A percentile compares a stretch with the other conserved stretches of the same genome.
phyloP scores from a whole-genome alignment of 1,140 invertebrate species.

The Aphelenchoides fujianensis region DNA sequence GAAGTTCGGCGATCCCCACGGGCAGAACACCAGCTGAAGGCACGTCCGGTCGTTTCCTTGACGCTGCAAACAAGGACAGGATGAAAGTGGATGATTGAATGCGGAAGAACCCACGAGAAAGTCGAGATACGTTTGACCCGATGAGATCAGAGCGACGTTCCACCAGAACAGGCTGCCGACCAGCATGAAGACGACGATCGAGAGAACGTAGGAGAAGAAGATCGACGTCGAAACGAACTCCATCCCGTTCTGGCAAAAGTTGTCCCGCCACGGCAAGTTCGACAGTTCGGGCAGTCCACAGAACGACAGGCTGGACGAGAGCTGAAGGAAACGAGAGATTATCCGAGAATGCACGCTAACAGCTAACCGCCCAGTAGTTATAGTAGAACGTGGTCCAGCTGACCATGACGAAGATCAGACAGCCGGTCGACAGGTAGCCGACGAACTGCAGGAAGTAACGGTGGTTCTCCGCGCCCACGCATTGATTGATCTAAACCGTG shows the following conservation, averaged over 20 bases:
- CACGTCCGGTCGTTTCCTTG: slow-evolving; percentile 5
- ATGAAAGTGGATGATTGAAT: slow-evolving; percentile 14
- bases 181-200: slow-evolving; percentile 41
- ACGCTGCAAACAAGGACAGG: not conserved
- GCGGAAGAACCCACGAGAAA: slow-evolving; percentile 33
- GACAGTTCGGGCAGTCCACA: slow-evolving; percentile 17
- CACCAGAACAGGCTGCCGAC: slow-evolving; percentile 43
- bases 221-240: slow-evolving; percentile 38
- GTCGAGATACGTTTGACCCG: slow-evolving; percentile 40
- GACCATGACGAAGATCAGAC: slow-evolving; percentile 44
- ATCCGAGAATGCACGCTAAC: slow-evolving; percentile 28
- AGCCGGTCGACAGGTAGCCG: slow-evolving; percentile 47
- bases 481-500: slow-evolving; percentile 62
- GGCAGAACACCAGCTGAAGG: slow-evolving; percentile 4
- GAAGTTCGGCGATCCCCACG: slow-evolving; percentile 8
- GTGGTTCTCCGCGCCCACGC: slow-evolving; percentile 60
- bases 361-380: slow-evolving; percentile 45
- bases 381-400: slow-evolving; percentile 42
- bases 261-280: slow-evolving; percentile 36
- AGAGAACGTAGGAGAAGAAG: slow-evolving; percentile 44
- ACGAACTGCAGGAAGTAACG: slow-evolving; percentile 60
- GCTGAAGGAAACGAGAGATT: slow-evolving; percentile 5
- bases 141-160: slow-evolving; percentile 49
- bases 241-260: slow-evolving; percentile 27
- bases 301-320: not conserved